These are phyloP conservation scores for Macropis europaea DNA, from an alignment of 2,888 invertebrate species.

Conservation along the genomic window DNA sequence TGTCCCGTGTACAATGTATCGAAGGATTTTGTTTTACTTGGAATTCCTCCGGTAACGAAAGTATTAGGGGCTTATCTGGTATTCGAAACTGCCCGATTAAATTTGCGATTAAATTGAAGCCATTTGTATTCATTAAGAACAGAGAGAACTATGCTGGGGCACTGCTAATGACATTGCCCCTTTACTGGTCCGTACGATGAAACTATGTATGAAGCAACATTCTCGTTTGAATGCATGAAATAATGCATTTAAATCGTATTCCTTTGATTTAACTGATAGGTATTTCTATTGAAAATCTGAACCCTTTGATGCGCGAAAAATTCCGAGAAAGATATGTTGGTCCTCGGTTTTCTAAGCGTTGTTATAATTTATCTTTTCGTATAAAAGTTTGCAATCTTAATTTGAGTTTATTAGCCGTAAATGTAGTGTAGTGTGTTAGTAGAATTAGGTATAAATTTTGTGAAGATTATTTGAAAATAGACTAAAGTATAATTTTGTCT, in stretches of 20 bases:
- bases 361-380: too few relatives aligned
- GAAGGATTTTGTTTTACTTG: constrained; percentile 48
- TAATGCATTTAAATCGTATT: not conserved
- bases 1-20: constrained; percentile 35
- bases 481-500: too few relatives aligned
- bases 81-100: constrained; percentile 43
- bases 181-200: not conserved
- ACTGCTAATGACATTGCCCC: constrained; percentile 39
- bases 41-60: constrained; percentile 53
- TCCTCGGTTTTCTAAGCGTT: too few relatives aligned
- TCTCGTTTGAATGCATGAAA: not conserved
- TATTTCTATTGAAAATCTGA: too few relatives aligned
- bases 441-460: too few relatives aligned
- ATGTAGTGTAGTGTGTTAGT: too few relatives aligned
- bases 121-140: constrained; percentile 49
- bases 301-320: too few relatives aligned
- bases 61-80: constrained; percentile 47
- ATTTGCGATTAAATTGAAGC: constrained; percentile 51
- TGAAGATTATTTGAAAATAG: too few relatives aligned
- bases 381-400: too few relatives aligned
- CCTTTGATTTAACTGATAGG: too few relatives aligned
- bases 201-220: not conserved
- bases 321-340: too few relatives aligned
- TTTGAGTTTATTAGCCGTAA: too few relatives aligned
- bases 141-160: constrained; percentile 1